A percentile compares a stretch with the other conserved stretches of the same genome.
phyloP scores from a whole-genome alignment of 2,888 invertebrate genomes.

The Blera fallax region DNA sequence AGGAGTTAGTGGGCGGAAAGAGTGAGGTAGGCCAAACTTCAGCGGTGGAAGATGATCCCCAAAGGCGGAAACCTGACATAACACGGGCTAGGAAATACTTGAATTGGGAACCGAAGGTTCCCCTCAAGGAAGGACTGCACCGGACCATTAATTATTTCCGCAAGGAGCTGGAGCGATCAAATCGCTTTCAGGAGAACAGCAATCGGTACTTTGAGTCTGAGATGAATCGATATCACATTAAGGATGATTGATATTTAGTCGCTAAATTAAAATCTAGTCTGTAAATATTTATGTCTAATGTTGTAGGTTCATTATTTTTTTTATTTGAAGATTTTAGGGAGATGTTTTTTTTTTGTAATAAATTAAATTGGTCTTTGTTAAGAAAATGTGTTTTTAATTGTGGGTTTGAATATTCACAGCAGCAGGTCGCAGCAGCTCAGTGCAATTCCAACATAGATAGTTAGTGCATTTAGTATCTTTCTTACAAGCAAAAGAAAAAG shows the following conservation, averaged over 20 bases:
- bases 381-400: background rate
- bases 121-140: conserved; percentile 92
- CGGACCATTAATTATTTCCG: conserved; percentile 97
- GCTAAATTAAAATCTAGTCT: conserved; percentile 64
- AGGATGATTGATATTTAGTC: conserved; percentile 55
- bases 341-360: conserved; percentile 62
- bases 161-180: conserved; percentile 88
- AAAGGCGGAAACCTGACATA: conserved; percentile 96
- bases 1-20: conserved; percentile 91
- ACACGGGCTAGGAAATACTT: conserved; percentile 91
- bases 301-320: conserved; percentile 39
- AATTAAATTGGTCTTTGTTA: conserved; percentile 59
- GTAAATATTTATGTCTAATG: conserved; percentile 62
- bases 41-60: conserved; percentile 98
- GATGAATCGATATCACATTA: conserved; percentile 50
- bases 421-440: background rate
- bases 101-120: conserved; percentile 95
- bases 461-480: no score
- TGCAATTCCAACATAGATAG: no score
- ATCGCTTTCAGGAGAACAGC: conserved; percentile 80
- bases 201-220: conserved; percentile 79
- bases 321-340: conserved; percentile 25
- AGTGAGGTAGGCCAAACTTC: conserved; percentile 92
- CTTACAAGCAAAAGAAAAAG: no score
- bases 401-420: background rate